Conservation (phyloP, 2,113 vertebrate genomes). For the Cavia aperea region DNA sequence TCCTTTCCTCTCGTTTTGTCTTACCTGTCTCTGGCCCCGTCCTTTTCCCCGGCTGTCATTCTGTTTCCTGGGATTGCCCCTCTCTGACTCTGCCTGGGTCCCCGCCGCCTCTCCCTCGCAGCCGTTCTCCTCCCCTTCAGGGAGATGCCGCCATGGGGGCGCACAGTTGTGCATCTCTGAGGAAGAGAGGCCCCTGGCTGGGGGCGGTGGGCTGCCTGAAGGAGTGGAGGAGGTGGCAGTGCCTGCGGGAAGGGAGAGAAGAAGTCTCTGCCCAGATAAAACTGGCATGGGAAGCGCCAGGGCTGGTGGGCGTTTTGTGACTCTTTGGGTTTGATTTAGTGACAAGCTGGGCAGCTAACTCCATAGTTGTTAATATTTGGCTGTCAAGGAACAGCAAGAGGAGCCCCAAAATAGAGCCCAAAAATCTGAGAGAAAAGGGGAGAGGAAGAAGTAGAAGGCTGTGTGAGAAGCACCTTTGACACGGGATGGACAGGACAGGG, state of each 20-base stretch:
- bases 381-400: neutral
- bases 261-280: neutral
- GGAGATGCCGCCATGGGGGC: accelerated
- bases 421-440: neutral
- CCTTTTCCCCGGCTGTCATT: neutral
- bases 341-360: neutral
- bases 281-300: neutral
- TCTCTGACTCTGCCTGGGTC: neutral
- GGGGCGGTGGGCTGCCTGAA: neutral
- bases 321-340: neutral
- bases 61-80: neutral
- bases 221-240: neutral
- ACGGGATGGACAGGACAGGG: neutral
- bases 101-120: neutral
- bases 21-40: neutral
- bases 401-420: neutral
- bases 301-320: neutral
- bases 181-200: neutral
- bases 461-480: neutral
- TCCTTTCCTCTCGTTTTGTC: neutral
- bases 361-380: neutral
- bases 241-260: neutral
- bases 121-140: neutral
- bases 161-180: neutral
- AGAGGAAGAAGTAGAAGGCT: neutral